Percentiles rank a stretch among this genome's conserved stretches.
phyloP scores from a whole-genome alignment of 2,888 invertebrate genomes.

The Pterostichus madidus region DNA sequence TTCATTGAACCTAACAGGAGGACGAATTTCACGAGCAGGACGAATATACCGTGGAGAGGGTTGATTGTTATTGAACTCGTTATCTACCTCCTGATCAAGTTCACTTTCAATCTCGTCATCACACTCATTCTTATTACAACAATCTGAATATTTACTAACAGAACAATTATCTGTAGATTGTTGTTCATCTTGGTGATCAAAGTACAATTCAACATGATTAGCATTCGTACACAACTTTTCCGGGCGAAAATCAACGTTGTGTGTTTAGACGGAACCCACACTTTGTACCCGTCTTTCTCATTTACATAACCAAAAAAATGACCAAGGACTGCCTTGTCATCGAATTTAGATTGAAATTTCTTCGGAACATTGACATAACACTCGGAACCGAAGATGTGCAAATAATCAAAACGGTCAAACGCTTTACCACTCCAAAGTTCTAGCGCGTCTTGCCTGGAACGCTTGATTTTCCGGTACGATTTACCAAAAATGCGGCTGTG shows the following conservation, averaged over 20 bases:
- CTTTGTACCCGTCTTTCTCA: constrained; percentile 66
- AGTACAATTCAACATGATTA: constrained; percentile 24
- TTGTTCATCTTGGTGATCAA: constrained; percentile 25
- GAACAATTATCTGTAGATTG: neutral
- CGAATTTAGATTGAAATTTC: constrained; percentile 70
- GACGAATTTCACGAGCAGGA: constrained; percentile 19
- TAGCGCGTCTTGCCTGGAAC: constrained; percentile 69
- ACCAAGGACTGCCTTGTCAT: constrained; percentile 71
- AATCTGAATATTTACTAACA: neutral
- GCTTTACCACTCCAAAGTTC: too few relatives aligned
- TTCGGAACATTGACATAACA: constrained; percentile 67
- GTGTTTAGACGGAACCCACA: constrained; percentile 66
- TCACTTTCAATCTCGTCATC: neutral
- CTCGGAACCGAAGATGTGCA: constrained; percentile 60
- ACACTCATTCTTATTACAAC: neutral
- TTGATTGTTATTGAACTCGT: too few relatives aligned
- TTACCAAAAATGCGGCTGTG: constrained; percentile 62
- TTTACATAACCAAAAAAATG: constrained; percentile 72
- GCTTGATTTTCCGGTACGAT: constrained; percentile 68
- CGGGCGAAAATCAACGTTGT: constrained; percentile 66
- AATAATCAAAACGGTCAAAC: constrained; percentile 66
- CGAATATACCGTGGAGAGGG: too few relatives aligned
- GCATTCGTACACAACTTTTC: constrained; percentile 64
- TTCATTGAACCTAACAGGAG: constrained; percentile 25
- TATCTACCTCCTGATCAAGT: constrained; percentile 7